Evolutionary conservation across 1,140 invertebrate species (phyloP).

Genomic region (Neodiprion lecontei): DNA sequence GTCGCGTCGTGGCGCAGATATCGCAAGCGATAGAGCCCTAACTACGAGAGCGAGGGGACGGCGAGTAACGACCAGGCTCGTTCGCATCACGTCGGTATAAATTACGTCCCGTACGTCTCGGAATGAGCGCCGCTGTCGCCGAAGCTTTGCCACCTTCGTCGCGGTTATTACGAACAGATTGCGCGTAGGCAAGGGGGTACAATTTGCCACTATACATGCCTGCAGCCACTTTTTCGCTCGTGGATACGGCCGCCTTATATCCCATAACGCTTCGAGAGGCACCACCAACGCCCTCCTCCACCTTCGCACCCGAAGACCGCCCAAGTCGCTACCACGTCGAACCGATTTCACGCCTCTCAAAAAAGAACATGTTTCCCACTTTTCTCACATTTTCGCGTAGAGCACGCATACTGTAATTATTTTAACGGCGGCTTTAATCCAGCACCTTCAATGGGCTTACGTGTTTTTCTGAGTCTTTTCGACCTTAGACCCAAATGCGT

Average conservation of each 20-base stretch:
- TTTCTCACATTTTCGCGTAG: too few species aligned
- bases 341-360: slow-evolving; percentile 15
- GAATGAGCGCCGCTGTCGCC: too few species aligned
- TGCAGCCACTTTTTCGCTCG: slow-evolving; percentile 31
- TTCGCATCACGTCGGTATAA: background rate
- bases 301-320: slow-evolving; percentile 27
- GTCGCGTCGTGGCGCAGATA: background rate
- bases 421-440: too few species aligned
- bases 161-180: slow-evolving; percentile 37
- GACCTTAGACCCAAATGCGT: too few species aligned
- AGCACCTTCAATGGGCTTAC: too few species aligned
- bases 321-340: slow-evolving; percentile 32
- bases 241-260: slow-evolving; percentile 3
- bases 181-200: slow-evolving; percentile 38
- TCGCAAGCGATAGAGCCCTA: background rate
- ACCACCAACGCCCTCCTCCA: background rate
- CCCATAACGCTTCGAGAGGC: too few species aligned
- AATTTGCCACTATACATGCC: slow-evolving; percentile 33
- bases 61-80: background rate
- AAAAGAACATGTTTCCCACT: too few species aligned
- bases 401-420: too few species aligned
- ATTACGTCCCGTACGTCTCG: background rate
- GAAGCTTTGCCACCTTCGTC: background rate
- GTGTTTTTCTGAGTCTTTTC: too few species aligned
- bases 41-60: background rate